Evolutionary conservation across 2,113 vertebrate species (phyloP), one percentile per base, ranked within the genome.

Genomic region (Phrynocephalus versicolor): DNA sequence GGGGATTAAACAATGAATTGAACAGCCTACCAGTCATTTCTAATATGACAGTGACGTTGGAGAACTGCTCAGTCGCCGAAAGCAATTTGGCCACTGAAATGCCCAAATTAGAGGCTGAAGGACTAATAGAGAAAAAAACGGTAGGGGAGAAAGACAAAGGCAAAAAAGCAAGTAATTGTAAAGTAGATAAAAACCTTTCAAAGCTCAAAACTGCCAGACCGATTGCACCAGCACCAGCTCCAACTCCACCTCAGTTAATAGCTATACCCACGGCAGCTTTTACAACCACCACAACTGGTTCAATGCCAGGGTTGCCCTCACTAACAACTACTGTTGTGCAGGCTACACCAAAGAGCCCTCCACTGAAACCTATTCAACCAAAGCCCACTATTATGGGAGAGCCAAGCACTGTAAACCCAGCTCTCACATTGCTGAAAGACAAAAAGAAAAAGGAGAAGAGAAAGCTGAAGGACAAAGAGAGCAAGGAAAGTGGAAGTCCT

Each of bases 51-150:
- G 96, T 97, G 81, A 95, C 98, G 0, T 94, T 98, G 81, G 99
- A 99, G 91, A 97, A 96, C 88, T 97, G 98, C 85, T 93, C 97
- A 0, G 96, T 97, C 2, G 93, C 96, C 15, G 98, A 99, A 30
- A 93, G 97, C 76, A 97, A 88, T 90, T 94, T 97, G 84, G 96
- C 95, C 1, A 95, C 97, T 0, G 99, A 99, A 93, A 99, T 99
- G 98, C 99, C 99, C 0, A 99, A 99, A 87, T 92, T 99, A 73
- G 98, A 99, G 92, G 98, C 98, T 0, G 98, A 99, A 90, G 98
- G 98, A 67, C 91, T 98, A 88, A 98, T 99, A 6, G 98, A 99
- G 76, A 99, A 99, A 94, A 99, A 98, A 91, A 97, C 86, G 81
- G 76, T 95, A 21, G 86, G 95, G 57, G 98, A 98, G 64, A 98